A percentile compares a stretch with the other conserved stretches of the same genome.
These are phyloP conservation scores for Hestina assimilis DNA, from an alignment of 1,140 invertebrate species.

Conservation along the genomic window DNA sequence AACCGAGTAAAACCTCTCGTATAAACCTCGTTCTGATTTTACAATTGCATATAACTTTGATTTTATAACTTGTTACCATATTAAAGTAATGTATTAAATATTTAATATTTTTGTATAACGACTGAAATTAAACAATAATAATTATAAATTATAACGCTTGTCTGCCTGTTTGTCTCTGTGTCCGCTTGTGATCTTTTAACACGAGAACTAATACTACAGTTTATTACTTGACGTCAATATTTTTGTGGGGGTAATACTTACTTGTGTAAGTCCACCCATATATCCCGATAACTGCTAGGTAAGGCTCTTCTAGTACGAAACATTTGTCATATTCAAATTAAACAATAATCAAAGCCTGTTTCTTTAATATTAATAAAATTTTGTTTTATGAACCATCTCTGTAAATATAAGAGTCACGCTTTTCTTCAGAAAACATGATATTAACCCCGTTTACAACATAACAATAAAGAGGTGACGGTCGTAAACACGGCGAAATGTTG, in stretches of 20 bases:
- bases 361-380: background rate
- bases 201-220: too few relatives aligned
- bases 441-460: slow-evolving; percentile 65
- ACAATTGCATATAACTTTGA: background rate
- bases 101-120: too few relatives aligned
- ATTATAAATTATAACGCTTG: too few relatives aligned
- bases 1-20: slow-evolving; percentile 20
- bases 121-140: too few relatives aligned
- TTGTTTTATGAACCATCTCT: background rate
- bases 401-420: slow-evolving; percentile 16
- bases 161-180: too few relatives aligned
- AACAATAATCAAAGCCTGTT: background rate
- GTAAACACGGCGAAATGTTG: slow-evolving; percentile 61
- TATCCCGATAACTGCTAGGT: too few relatives aligned
- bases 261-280: too few relatives aligned
- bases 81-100: background rate
- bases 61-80: background rate
- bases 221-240: too few relatives aligned
- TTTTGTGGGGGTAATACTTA: too few relatives aligned
- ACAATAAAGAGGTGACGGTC: slow-evolving; percentile 61
- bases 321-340: too few relatives aligned
- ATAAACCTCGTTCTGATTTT: slow-evolving; percentile 12
- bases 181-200: too few relatives aligned
- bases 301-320: too few relatives aligned
- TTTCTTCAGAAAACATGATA: slow-evolving; percentile 42